Base-by-base conservation (phyloP, 2,888 invertebrate genomes). In the Polylopha cassiicola region DNA sequence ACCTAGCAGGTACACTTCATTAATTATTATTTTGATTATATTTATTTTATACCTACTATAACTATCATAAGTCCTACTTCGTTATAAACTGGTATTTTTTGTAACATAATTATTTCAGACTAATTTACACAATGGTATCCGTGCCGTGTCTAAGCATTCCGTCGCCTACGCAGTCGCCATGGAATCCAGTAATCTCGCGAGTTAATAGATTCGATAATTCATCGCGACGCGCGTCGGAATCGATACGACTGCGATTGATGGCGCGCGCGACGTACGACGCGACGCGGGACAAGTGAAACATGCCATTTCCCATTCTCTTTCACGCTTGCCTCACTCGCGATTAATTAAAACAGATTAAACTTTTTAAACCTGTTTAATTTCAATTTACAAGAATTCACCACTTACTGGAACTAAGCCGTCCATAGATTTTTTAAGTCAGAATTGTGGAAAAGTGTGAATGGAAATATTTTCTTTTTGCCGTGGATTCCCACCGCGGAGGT, bases 141-240 rank as follows among this genome's bases (percentile, higher is more conserved):
- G 16, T 24, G 45, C 4, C 48, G 43, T 51, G 50, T 70, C 68
- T 73, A 62, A 21, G 34, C 31, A 31, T 59, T 53, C 17, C 10
- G 39, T 51, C 7, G 41, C 54, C 57, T 56, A 37, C 39, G 44
- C 27, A 21, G 41, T 43, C 43, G 53, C 54, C 55, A 53, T 65
- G 74, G 80, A 77, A 77, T 81, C 66, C 71, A 61, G 76, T 73
- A 79, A 78, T 78, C 77, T 75, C 71, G 73, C 65, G 69, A 78
- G 76, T 71, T 84, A 81, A 84, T 84, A 81, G 80, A 81, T 78
- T 72, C 76, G 73, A 82, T 82, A 80, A 82, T 76, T 82, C 75
- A 81, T 81, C 72, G 70, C 63, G 68, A 70, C 66, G 68, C 65
- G 61, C 65, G 60, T 65, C 68, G 66, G 67, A 69, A 65, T 77